A percentile compares a stretch with the other conserved stretches of the same genome.
Evolutionary conservation across 2,797 vertebrate species (phyloP).

Genomic region (Molossus molossus): DNA sequence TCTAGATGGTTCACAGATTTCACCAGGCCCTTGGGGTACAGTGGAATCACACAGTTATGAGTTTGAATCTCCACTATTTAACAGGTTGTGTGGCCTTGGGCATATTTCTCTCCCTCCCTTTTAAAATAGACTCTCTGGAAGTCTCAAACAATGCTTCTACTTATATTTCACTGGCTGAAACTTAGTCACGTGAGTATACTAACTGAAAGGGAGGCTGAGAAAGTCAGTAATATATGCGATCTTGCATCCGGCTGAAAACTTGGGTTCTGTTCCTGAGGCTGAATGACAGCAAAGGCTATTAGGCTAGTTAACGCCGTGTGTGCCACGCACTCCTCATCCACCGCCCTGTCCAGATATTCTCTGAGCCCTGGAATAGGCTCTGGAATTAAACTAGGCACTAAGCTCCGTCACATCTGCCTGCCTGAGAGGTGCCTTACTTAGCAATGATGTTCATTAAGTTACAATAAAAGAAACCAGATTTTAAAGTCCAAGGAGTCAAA

Average conservation of each 20-base stretch:
- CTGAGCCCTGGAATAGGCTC: conserved; percentile 38
- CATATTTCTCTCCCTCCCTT: neutral
- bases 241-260: neutral
- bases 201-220: neutral
- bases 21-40: neutral
- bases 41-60: neutral
- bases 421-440: neutral
- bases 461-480: neutral
- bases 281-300: neutral
- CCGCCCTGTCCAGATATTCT: neutral
- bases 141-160: neutral
- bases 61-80: neutral
- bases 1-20: conserved; percentile 27
- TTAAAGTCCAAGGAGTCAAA: neutral
- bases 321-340: neutral
- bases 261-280: conserved; percentile 23
- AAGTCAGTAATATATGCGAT: neutral
- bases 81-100: neutral
- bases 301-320: neutral
- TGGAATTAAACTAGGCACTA: neutral
- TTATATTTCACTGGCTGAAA: neutral
- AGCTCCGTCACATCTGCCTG: neutral
- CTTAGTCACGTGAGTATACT: neutral
- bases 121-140: conserved; percentile 24
- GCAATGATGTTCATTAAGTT: neutral